These are phyloP conservation scores for Muscicapa striata DNA, from an alignment of 2,797 vertebrate genomes.

Conservation along the genomic window DNA sequence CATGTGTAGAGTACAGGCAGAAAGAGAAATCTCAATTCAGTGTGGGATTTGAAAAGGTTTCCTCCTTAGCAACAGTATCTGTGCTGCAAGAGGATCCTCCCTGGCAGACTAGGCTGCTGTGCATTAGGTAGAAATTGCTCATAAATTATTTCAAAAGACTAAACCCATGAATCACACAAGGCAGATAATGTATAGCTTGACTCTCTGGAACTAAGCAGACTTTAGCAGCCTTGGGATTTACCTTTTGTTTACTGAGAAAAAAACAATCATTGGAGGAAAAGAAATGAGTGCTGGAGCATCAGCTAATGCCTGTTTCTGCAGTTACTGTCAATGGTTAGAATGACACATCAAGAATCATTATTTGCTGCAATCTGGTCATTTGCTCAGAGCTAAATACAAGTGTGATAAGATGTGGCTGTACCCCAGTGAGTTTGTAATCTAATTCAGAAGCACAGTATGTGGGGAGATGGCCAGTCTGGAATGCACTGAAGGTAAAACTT, in stretches of 20 bases:
- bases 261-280: background rate
- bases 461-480: background rate
- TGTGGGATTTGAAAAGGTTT: background rate
- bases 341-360: background rate
- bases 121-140: background rate
- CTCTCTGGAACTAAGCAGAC: background rate
- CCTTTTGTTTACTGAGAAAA: background rate
- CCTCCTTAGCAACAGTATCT: background rate
- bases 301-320: background rate
- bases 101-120: background rate
- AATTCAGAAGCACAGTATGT: background rate
- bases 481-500: background rate
- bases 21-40: background rate
- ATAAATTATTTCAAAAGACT: background rate
- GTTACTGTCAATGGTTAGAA: background rate
- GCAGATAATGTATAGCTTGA: background rate
- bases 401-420: background rate
- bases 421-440: background rate
- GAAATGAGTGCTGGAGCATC: background rate
- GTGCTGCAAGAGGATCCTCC: background rate
- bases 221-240: background rate
- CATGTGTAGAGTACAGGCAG: accelerated
- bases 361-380: background rate
- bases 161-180: background rate
- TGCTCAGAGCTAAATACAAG: background rate